Percentiles rank a stretch among this genome's conserved stretches.
Evolutionary conservation across 2,797 vertebrate species (phyloP).

Genomic region (Monodelphis domestica): DNA sequence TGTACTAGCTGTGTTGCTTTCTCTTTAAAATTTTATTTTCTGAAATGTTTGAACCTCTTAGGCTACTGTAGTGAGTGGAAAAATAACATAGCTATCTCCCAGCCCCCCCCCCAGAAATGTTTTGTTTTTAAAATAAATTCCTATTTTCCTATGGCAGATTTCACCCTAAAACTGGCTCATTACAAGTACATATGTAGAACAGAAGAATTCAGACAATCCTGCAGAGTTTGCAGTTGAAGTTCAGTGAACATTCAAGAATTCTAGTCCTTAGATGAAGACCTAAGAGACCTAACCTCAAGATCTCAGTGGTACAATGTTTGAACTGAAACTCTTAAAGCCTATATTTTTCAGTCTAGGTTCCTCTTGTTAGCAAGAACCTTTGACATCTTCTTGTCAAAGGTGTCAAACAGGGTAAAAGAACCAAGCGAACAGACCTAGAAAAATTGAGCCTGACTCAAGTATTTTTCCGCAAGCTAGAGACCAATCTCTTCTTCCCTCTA

Average conservation of each 20-base stretch:
- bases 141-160: too few species aligned
- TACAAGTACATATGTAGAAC: too few species aligned
- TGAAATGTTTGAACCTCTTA: too few species aligned
- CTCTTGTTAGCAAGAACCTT: not conserved
- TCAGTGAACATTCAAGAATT: not conserved
- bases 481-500: not conserved
- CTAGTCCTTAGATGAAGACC: not conserved
- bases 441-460: not conserved
- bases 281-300: too few species aligned
- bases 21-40: too few species aligned
- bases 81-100: too few species aligned
- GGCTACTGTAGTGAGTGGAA: too few species aligned
- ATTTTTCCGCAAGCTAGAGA: not conserved
- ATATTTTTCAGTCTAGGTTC: not conserved
- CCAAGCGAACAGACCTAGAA: not conserved
- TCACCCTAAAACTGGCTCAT: too few species aligned
- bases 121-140: too few species aligned
- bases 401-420: not conserved
- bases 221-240: not conserved
- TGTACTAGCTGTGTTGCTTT: too few species aligned
- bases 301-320: too few species aligned
- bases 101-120: too few species aligned
- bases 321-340: not conserved
- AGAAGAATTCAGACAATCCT: not conserved
- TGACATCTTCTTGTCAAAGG: not conserved